Evolutionary conservation across 2,888 invertebrate genomes (phyloP).

Genomic region (Thereva nobilitata): DNA sequence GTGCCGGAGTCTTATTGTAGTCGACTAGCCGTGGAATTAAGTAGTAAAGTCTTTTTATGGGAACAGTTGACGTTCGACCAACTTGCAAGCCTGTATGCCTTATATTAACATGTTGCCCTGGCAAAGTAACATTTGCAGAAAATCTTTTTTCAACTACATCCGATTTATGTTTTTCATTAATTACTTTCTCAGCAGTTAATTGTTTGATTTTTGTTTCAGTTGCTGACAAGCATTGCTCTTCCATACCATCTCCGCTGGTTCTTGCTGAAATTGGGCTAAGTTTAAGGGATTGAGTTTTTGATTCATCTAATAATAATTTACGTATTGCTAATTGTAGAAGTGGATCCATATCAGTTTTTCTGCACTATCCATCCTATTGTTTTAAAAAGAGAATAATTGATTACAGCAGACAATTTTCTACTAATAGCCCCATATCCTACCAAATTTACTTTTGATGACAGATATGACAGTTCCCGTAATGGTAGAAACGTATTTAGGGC

Average conservation of each 20-base stretch:
- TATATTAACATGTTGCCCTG: neutral
- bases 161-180: neutral
- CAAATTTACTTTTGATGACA: too few relatives aligned
- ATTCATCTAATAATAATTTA: too few relatives aligned
- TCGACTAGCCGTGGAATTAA: conserved; percentile 67
- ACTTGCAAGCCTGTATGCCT: too few relatives aligned
- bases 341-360: too few relatives aligned
- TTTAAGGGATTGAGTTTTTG: too few relatives aligned
- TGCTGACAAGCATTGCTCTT: conserved; percentile 29
- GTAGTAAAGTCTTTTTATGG: conserved; percentile 64
- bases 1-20: conserved; percentile 45
- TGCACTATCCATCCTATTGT: too few relatives aligned
- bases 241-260: conserved; percentile 42
- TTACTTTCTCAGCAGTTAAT: conserved; percentile 35
- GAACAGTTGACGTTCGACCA: conserved; percentile 59
- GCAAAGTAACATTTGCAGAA: neutral
- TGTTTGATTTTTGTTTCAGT: conserved; percentile 45
- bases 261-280: conserved; percentile 12
- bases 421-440: too few relatives aligned
- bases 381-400: too few relatives aligned
- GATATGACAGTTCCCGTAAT: too few relatives aligned
- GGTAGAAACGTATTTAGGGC: too few relatives aligned
- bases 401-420: too few relatives aligned
- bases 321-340: too few relatives aligned
- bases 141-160: neutral